Percentiles rank a stretch among this genome's conserved stretches.
Evolutionary conservation across 2,113 vertebrate species (phyloP).

Genomic region (Coreoperca whiteheadi): DNA sequence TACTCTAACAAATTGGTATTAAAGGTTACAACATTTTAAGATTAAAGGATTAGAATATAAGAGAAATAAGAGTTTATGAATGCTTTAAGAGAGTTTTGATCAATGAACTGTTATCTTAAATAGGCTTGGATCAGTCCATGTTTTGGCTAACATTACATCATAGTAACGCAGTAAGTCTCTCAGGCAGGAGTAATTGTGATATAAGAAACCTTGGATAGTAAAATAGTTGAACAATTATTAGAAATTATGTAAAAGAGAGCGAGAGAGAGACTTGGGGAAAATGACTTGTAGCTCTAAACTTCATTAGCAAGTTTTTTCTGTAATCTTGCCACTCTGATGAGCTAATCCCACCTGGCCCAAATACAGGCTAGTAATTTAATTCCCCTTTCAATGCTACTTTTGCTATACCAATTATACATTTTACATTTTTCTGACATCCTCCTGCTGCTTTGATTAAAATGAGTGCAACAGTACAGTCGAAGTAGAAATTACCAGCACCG

Average conservation of each 20-base stretch:
- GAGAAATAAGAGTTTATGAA: neutral
- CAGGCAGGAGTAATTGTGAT: neutral
- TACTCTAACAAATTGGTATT: constrained; percentile 9
- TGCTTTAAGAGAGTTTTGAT: neutral
- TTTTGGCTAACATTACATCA: neutral
- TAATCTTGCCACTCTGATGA: neutral
- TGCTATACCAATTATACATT: neutral
- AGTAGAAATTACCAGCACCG: neutral
- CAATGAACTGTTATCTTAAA: neutral
- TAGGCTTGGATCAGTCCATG: neutral
- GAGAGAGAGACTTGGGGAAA: too few species aligned
- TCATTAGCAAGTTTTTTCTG: neutral
- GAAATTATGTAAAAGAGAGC: neutral
- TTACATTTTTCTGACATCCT: neutral
- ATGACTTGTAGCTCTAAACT: neutral
- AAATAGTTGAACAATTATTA: neutral
- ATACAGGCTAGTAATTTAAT: neutral
- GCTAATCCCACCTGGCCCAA: neutral
- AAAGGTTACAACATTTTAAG: constrained; percentile 7
- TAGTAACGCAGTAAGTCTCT: neutral
- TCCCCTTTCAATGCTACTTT: neutral
- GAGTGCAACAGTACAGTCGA: neutral
- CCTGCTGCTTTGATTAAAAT: neutral
- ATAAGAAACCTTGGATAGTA: neutral
- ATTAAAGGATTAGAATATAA: constrained; percentile 1